A percentile compares a stretch with the other conserved stretches of the same genome.
Conservation (phyloP, 1,140 invertebrate species). For the Heliothis virescens region DNA sequence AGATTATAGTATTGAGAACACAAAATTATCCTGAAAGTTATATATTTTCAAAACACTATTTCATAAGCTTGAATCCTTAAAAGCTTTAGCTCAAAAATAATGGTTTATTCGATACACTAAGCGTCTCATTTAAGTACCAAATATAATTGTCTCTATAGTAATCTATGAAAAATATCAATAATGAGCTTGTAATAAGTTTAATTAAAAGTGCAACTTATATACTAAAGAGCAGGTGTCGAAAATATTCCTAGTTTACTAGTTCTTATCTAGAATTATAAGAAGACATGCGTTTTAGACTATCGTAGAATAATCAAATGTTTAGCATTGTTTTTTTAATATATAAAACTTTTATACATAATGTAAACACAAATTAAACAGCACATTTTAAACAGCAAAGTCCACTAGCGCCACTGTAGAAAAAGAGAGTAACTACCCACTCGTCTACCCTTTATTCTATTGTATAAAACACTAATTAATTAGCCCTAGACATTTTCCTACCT, state of each 20-base stretch:
- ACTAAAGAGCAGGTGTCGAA: no score
- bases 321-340: background rate
- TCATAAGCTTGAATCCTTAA: no score
- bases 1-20: no score
- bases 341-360: slow-evolving; percentile 18
- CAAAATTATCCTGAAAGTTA: slow-evolving; percentile 20
- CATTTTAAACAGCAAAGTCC: background rate
- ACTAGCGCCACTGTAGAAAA: slow-evolving; percentile 25
- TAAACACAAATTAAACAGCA: slow-evolving; percentile 29
- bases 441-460: slow-evolving; percentile 10
- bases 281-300: background rate
- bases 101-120: no score
- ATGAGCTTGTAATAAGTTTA: no score
- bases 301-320: background rate
- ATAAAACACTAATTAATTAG: slow-evolving; percentile 13
- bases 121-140: no score
- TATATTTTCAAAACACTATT: no score
- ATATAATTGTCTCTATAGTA: no score
- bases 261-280: background rate
- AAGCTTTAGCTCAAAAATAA: no score
- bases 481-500: background rate
- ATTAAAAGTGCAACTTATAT: no score
- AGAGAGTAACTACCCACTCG: background rate
- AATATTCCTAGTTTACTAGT: no score
- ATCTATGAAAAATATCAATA: no score